These are phyloP conservation scores for Habroteleia sp. DNA, from an alignment of 2,888 invertebrate species.

Conservation along the genomic window DNA sequence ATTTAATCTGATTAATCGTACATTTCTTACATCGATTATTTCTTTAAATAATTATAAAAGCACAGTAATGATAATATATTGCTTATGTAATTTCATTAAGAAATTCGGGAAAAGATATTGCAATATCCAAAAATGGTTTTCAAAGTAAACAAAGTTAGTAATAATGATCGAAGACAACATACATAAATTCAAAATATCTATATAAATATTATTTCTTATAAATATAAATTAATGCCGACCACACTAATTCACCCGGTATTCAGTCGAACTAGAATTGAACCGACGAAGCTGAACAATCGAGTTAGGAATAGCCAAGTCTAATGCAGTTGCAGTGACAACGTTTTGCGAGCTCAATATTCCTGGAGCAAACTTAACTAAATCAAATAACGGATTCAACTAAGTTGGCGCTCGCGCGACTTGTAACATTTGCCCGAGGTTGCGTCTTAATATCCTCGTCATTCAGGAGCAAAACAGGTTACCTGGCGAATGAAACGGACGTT, in stretches of 20 bases:
- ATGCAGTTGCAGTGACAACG: background rate
- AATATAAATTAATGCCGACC: too few species aligned
- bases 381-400: slow-evolving; percentile 31
- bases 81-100: too few species aligned
- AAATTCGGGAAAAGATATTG: too few species aligned
- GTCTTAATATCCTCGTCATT: slow-evolving; percentile 25
- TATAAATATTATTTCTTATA: too few species aligned
- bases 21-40: too few species aligned
- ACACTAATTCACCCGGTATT: background rate
- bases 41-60: too few species aligned
- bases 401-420: slow-evolving; percentile 16
- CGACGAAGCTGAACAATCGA: slow-evolving; percentile 10
- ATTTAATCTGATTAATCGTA: too few species aligned
- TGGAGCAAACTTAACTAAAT: slow-evolving; percentile 28
- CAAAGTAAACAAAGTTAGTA: too few species aligned
- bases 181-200: too few species aligned
- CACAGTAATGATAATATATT: too few species aligned
- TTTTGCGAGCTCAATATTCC: slow-evolving; percentile 20
- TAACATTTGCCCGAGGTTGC: slow-evolving; percentile 11
- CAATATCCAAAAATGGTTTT: too few species aligned
- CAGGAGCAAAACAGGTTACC: slow-evolving; percentile 10
- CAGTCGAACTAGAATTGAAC: background rate
- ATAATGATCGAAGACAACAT: too few species aligned
- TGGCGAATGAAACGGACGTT: slow-evolving; percentile 12
- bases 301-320: slow-evolving; percentile 11